Evolutionary conservation across 2,888 invertebrate species (phyloP).

Genomic region (Tillus elongatus): DNA sequence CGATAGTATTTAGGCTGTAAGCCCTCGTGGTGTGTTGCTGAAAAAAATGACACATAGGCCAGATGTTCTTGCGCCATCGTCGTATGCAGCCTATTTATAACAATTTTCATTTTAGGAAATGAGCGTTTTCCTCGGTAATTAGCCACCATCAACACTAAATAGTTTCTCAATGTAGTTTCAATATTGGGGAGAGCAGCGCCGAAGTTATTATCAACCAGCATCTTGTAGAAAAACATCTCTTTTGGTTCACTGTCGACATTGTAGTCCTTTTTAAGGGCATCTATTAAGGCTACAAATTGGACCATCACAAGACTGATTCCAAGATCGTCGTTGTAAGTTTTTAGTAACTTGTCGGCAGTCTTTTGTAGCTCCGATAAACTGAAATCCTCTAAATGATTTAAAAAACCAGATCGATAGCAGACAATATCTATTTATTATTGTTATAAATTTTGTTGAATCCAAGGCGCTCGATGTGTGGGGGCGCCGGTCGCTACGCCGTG

Average conservation of each 20-base stretch:
- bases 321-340: constrained; percentile 6
- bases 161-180: constrained; percentile 6
- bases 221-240: constrained; percentile 4
- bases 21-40: too few species aligned
- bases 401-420: constrained; percentile 11
- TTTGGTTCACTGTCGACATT: constrained; percentile 7
- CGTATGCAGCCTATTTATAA: constrained; percentile 13
- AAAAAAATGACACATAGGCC: constrained; percentile 6
- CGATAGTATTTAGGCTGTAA: too few species aligned
- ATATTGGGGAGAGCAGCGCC: constrained; percentile 4
- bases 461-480: too few species aligned
- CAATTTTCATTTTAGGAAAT: constrained; percentile 9
- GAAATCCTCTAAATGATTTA: too few species aligned
- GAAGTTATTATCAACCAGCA: neutral
- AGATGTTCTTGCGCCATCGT: constrained; percentile 13
- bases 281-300: constrained; percentile 5
- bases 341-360: constrained; percentile 7
- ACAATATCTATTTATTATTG: too few species aligned
- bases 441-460: too few species aligned
- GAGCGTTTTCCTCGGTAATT: neutral
- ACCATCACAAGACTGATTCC: constrained; percentile 4
- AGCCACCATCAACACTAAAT: constrained; percentile 6
- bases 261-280: constrained; percentile 6
- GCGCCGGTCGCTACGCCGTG: too few species aligned
- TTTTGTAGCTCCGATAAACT: constrained; percentile 10